Base-by-base conservation (phyloP, 2,888 invertebrate genomes). In the Lathronympha strigana region DNA sequence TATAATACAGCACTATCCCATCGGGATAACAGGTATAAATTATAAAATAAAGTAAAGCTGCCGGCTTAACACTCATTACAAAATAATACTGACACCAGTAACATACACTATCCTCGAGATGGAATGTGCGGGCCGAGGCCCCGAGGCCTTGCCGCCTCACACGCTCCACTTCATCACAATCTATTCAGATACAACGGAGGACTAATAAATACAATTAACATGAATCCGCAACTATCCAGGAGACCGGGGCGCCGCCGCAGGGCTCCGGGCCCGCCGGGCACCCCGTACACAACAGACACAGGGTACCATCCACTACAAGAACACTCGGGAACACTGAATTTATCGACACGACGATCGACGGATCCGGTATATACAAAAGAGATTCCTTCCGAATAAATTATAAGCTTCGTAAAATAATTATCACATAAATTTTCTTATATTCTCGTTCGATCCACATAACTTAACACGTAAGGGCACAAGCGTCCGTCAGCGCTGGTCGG, bases 61-160 rank as follows among this genome's bases (percentile, higher is more conserved):
- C 87, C 85, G 80, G 91, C 91, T 91, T 90, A 88, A 90, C 79
- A 89, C 84, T 87, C 67, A 87, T 89, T 91, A 91, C 90, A 88
- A 89, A 87, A 91, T 91, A 91, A 91, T 91, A 91, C 91, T 91
- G 91, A 89, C 87, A 88, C 88, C 90, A 90, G 89, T 89, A 88
- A 87, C 84, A 85, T 84, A 88, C 83, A 86, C 86, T 86, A 84
- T 84, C 83, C 83, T 76, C 82, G 77, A 79, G 90, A 85, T 89
- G 91, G 91, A 91, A 90, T 89, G 90, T 88, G 87, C 85, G 79
- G 83, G 84, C 83, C 75, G 70, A 68, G 74, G 79, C 85, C 84
- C 76, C 73, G 78, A 79, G 78, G 86, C 83, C 82, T 86, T 87
- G 83, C 85, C 77, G 82, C 81, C 82, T 80, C 81, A 79, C 82